Conservation (phyloP, 2,888 invertebrate genomes). For the Agonum fuliginosum region DNA sequence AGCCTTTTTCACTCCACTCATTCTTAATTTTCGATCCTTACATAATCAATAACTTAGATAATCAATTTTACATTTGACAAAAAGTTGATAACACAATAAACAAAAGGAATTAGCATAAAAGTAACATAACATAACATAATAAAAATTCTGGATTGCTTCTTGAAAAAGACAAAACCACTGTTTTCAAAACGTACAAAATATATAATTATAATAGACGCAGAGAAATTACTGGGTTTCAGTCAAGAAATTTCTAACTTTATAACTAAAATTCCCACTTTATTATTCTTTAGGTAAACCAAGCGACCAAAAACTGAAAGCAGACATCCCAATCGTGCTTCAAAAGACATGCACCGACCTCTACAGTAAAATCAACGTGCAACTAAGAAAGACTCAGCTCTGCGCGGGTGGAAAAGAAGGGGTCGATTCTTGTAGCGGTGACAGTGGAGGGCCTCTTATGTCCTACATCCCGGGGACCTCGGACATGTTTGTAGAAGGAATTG, state of each 20-base stretch:
- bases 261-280: not conserved
- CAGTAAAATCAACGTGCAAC: conserved; percentile 71
- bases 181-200: too few relatives aligned
- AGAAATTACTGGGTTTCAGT: too few relatives aligned
- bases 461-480: conserved; percentile 71
- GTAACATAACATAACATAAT: too few relatives aligned
- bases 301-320: conserved; percentile 77
- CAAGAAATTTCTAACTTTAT: too few relatives aligned
- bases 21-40: too few relatives aligned
- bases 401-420: conserved; percentile 81
- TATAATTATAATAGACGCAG: not conserved
- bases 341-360: conserved; percentile 74
- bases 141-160: too few relatives aligned
- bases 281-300: conserved; percentile 60
- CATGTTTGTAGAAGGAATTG: conserved; percentile 80
- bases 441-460: conserved; percentile 86
- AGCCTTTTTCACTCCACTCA: too few relatives aligned
- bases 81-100: too few relatives aligned
- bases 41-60: too few relatives aligned
- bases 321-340: conserved; percentile 76
- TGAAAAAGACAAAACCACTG: too few relatives aligned
- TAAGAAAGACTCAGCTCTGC: conserved; percentile 78
- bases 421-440: conserved; percentile 86
- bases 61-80: too few relatives aligned
- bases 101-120: too few relatives aligned